Base-by-base conservation (phyloP, 1,140 invertebrate genomes). In the Acromyrmex echinatior region DNA sequence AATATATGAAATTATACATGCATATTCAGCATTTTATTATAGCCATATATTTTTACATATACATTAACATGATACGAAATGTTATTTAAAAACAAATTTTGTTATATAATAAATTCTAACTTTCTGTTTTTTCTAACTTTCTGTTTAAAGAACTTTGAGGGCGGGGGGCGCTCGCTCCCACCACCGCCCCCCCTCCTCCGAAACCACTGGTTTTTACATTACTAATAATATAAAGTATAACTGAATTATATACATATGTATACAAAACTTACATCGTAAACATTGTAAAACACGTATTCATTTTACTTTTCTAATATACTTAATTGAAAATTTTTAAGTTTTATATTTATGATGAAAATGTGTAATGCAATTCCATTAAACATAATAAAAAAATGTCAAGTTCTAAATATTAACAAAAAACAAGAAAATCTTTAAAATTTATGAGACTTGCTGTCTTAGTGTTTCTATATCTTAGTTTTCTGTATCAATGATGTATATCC, bases 401-500 rank as follows among this genome's bases (percentile, higher is more conserved):
- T 51, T 53, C 4, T 21, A 10, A 49, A 65, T 12, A 28, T 39
- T 18, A 35, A 74, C 4, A 60, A 62, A 49, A 49, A 35, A 74
- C 14, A 51, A 12, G 18, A 25, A 81, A 56, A 16, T 31, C 14
- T 28, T 76, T n/a, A 0, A 7, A 45, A 74, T 82, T 74, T 62
- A 62, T 62, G 25, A 35, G 45, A 63, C 18, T 10, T 45, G 7
- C 10, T 35, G 70, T 9, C 14, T 28, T 62, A 14, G 10, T 74
- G n/a, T 62, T 51, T 49, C 28, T 58, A 5, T 73, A 35, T 51
- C 12, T 60, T 25, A 31, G 25, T 51, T 7, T 63, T 62, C 28
- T 28, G 14, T 84, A 84, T 51, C 70, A 74, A 63, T 62, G 70
- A 74, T 62, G 45, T 76, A 76, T 51, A 76, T 51, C 25, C 56